Evolutionary conservation across 2,113 vertebrate species (phyloP).

Genomic region (Bettongia penicillata): DNA sequence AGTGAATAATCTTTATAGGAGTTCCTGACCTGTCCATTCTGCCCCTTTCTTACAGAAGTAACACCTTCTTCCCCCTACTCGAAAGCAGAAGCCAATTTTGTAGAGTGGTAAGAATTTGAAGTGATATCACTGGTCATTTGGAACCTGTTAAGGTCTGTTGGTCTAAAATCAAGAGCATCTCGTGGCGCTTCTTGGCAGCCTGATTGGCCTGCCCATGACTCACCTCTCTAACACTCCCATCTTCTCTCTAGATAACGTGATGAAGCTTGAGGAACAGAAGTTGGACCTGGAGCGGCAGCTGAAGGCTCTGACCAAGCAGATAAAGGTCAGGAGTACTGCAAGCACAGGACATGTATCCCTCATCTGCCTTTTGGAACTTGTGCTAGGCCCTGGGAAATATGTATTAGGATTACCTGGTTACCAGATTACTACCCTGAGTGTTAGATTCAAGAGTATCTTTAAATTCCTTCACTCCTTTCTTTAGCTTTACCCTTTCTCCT

Average conservation of each 20-base stretch:
- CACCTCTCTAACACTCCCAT: background rate
- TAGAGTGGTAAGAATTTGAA: background rate
- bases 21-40: background rate
- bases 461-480: background rate
- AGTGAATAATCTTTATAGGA: background rate
- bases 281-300: conserved; percentile 92
- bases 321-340: conserved; percentile 88
- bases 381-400: background rate
- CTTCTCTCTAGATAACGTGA: conserved; percentile 86
- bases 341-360: background rate
- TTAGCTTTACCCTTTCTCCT: background rate
- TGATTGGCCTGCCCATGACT: background rate
- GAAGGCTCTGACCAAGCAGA: conserved; percentile 90
- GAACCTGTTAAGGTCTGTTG: background rate
- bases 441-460: background rate
- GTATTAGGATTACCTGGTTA: background rate
- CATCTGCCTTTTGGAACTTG: background rate
- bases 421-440: background rate
- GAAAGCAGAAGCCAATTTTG: background rate
- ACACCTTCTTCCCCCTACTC: background rate
- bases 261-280: conserved; percentile 95
- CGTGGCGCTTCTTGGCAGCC: background rate
- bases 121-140: background rate
- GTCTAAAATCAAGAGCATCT: background rate
- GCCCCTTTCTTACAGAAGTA: background rate